phyloP scores from a whole-genome alignment of 2,113 vertebrate genomes.

The Hippocampus barbouri region DNA sequence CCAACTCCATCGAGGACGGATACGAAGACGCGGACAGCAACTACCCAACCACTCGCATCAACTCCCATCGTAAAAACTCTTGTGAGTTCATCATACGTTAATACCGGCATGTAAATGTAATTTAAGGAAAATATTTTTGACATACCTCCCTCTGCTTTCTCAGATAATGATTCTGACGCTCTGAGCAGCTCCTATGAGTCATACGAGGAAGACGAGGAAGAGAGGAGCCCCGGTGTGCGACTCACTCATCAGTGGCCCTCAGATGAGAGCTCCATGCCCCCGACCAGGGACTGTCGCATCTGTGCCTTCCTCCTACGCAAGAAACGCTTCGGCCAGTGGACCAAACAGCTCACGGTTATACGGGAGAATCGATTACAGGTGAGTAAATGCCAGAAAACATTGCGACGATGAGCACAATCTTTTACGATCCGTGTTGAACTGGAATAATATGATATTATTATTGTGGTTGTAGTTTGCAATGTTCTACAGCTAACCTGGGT shows the following conservation, averaged over 20 bases:
- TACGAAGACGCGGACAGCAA: slow-evolving; percentile 93
- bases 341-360: slow-evolving; percentile 93
- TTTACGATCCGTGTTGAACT: neutral
- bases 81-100: slow-evolving; percentile 72
- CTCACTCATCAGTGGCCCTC: slow-evolving; percentile 93
- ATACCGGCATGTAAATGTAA: neutral
- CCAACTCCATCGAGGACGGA: slow-evolving; percentile 86
- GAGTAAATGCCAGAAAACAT: slow-evolving; percentile 1
- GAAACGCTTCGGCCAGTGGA: slow-evolving; percentile 97
- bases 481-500: neutral
- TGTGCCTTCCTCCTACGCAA: slow-evolving; percentile 95
- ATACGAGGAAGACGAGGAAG: slow-evolving; percentile 94
- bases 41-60: slow-evolving; percentile 84
- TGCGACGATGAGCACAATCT: neutral
- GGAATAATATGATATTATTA: neutral
- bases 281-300: slow-evolving; percentile 88
- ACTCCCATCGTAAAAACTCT: slow-evolving; percentile 84
- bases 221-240: slow-evolving; percentile 71
- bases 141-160: neutral
- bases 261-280: slow-evolving; percentile 86
- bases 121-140: neutral
- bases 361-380: slow-evolving; percentile 91
- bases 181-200: slow-evolving; percentile 98
- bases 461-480: neutral
- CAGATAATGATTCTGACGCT: slow-evolving; percentile 95